These are phyloP conservation scores for Nyctibius bracteatus DNA, from an alignment of 2,113 vertebrate species.

Conservation along the genomic window DNA sequence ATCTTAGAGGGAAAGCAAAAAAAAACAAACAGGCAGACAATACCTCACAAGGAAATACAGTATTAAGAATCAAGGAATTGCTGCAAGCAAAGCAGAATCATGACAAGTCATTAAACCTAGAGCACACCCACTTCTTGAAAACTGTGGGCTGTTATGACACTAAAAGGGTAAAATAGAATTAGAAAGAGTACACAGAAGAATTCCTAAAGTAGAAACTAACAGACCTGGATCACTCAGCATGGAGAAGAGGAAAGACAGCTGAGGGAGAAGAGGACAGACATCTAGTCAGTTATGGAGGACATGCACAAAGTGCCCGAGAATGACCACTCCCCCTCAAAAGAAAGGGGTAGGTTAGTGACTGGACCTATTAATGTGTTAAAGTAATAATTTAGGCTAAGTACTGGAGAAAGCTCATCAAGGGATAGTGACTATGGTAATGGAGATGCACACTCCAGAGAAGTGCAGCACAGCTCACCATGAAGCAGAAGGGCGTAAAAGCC, in stretches of 20 bases:
- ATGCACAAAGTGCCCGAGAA: fast-evolving
- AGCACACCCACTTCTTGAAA: slow-evolving; percentile 19
- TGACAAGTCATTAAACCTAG: slow-evolving; percentile 11
- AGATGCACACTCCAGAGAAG: not conserved
- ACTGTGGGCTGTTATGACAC: not conserved
- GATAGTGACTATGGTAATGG: not conserved
- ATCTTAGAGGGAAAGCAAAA: fast-evolving
- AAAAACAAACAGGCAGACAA: not conserved
- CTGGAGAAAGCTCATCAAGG: not conserved
- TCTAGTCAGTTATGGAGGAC: not conserved
- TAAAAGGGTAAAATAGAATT: not conserved
- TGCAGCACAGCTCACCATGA: not conserved
- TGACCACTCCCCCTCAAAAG: not conserved
- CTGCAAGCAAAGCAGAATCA: slow-evolving; percentile 1
- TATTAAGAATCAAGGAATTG: slow-evolving; percentile 1
- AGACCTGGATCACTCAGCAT: not conserved
- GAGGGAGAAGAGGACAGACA: not conserved
- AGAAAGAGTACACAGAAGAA: not conserved
- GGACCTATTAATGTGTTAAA: not conserved
- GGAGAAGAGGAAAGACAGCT: not conserved
- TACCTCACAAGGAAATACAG: not conserved
- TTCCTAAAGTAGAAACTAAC: not conserved
- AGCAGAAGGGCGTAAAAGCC: not conserved
- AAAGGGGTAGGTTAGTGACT: not conserved
- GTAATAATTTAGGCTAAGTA: not conserved